A percentile compares a stretch with the other conserved stretches of the same genome.
Evolutionary conservation across 2,113 vertebrate genomes (phyloP).

Genomic region (chimpanzee (Pan troglodytes)): NHGRI_mPanTro3-v2.1_pri NC_086015.1:188478001-188478500

Average conservation of each 20-base stretch:
- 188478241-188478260: not conserved
- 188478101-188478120: constrained; percentile 50
- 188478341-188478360: not conserved
- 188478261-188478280: not conserved
- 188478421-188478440: not conserved
- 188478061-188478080: not conserved
- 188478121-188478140: not conserved
- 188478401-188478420: not conserved
- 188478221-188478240: not conserved
- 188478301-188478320: not conserved
- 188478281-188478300: not conserved
- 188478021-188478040: not conserved
- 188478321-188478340: not conserved
- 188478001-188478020: not conserved
- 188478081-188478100: constrained; percentile 35
- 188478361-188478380: constrained; percentile 26
- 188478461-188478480: not conserved
- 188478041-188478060: not conserved
- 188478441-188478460: not conserved
- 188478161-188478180: not conserved
- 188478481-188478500: not conserved
- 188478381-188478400: not conserved
- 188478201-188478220: not conserved
- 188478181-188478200: not conserved
- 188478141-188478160: not conserved